Percentiles rank a stretch among this genome's conserved stretches.
Conservation (phyloP, 1,140 invertebrate genomes). For the Zeugodacus cucurbitae region DNA sequence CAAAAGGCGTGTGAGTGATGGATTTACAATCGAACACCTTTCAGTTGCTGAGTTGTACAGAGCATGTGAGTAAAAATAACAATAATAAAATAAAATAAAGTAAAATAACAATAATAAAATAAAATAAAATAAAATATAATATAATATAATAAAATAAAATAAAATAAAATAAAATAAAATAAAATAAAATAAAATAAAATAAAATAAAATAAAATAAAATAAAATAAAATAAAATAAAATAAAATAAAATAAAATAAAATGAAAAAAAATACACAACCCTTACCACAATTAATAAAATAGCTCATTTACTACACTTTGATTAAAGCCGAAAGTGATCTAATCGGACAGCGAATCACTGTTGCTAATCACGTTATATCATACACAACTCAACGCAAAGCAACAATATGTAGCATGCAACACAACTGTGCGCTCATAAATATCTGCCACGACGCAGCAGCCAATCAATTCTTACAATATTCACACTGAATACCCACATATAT, state of each 20-base stretch:
- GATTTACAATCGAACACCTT: neutral
- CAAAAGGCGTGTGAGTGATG: constrained; percentile 20
- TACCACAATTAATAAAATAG: neutral
- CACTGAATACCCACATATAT: neutral
- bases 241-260: no score
- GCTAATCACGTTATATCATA: neutral
- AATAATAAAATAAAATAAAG: no score
- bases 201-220: no score
- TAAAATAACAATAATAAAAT: no score
- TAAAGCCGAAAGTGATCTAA: neutral
- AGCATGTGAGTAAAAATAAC: no score
- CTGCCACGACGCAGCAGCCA: neutral
- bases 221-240: no score
- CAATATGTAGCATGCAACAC: neutral
- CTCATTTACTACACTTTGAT: constrained; percentile 23
- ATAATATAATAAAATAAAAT: no score
- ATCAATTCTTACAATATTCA: neutral
- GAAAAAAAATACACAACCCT: neutral
- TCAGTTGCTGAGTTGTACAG: neutral
- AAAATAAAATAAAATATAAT: no score
- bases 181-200: no score
- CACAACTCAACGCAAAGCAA: no score
- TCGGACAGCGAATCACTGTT: constrained; percentile 25
- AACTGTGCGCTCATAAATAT: constrained; percentile 1
- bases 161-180: no score